Conservation (phyloP, 2,888 invertebrate genomes). For the Salticus scenicus region DNA sequence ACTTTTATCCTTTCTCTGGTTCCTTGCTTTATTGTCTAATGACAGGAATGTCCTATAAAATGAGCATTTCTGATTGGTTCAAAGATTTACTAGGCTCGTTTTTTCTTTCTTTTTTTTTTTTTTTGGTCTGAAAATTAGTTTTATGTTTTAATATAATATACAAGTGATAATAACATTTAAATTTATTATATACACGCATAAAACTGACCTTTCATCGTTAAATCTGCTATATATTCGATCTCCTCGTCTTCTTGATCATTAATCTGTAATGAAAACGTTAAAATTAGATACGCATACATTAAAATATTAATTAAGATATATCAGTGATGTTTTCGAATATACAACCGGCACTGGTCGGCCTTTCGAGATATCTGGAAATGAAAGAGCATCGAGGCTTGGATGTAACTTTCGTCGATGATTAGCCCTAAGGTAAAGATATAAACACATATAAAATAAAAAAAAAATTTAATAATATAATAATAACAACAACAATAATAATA, state of each 20-base stretch:
- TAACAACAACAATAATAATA: neutral
- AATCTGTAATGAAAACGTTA: constrained; percentile 23
- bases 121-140: too few species aligned
- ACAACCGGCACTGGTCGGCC: constrained; percentile 38
- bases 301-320: neutral
- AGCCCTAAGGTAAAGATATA: constrained; percentile 32
- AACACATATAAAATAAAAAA: too few species aligned
- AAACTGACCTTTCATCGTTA: constrained; percentile 36
- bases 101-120: too few species aligned
- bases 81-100: too few species aligned
- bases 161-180: too few species aligned
- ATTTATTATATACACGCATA: too few species aligned
- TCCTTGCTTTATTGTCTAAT: too few species aligned
- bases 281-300: neutral
- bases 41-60: too few species aligned
- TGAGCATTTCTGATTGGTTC: too few species aligned
- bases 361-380: constrained; percentile 51
- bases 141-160: too few species aligned
- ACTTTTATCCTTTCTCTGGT: too few species aligned
- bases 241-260: constrained; percentile 20
- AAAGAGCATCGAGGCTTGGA: constrained; percentile 16
- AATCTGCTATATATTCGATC: constrained; percentile 13
- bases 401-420: constrained; percentile 23
- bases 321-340: neutral
- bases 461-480: neutral